These are phyloP conservation scores for Paraescarpia echinospica DNA, from an alignment of 1,140 invertebrate species.

Conservation along the genomic window DNA sequence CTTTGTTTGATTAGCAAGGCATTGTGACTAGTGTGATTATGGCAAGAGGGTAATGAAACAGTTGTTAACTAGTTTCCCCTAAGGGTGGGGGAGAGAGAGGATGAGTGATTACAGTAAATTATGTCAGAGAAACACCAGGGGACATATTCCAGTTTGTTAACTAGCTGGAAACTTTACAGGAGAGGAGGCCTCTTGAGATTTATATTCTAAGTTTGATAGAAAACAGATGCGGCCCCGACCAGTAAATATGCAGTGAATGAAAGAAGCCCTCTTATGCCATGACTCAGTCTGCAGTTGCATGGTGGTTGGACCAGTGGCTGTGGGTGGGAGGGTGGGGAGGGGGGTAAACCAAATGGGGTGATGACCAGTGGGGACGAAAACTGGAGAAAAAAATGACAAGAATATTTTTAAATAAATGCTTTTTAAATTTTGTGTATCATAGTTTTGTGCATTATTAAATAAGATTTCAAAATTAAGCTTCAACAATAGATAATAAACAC, in stretches of 20 bases:
- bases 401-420: background rate
- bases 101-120: background rate
- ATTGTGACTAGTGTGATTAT: background rate
- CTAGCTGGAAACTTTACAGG: background rate
- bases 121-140: background rate
- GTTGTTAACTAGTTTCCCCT: background rate
- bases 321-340: too few relatives aligned
- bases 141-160: background rate
- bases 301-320: background rate
- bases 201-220: background rate
- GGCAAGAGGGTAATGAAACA: background rate
- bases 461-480: background rate
- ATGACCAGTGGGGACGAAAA: background rate
- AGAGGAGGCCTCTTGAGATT: background rate
- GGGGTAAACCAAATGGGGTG: background rate
- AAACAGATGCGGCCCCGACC: background rate
- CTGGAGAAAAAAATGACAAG: background rate
- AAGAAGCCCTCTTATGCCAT: background rate
- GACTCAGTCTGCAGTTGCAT: background rate
- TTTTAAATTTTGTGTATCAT: background rate
- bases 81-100: too few relatives aligned
- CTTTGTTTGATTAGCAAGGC: background rate
- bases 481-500: background rate
- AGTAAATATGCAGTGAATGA: background rate
- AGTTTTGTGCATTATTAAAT: background rate